Base-by-base conservation (phyloP, 2,113 vertebrate genomes). In the Empidonax alnorum region DNA sequence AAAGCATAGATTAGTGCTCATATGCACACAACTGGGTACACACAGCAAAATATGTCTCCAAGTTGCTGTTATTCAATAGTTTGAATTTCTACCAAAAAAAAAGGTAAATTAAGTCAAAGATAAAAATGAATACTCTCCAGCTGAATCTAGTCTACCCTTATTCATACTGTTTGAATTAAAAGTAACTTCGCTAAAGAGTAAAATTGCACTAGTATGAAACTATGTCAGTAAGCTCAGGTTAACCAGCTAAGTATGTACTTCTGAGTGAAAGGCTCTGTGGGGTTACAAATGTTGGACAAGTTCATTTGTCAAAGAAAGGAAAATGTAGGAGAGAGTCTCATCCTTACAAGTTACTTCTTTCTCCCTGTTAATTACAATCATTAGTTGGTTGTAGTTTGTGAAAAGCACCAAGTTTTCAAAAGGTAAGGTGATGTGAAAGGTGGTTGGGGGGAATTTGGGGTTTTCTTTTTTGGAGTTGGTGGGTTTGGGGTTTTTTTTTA, bases 11-110 rank as follows among this genome's bases (percentile, higher is more conserved):
- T 28, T n/a, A 16, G 10, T 49, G 17, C 7, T 71, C 4, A 25
- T 52, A 3, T 7, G 9, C 8, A 52, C 24, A 30, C 11, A 78
- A 4, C 4, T 33, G 19, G 2, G 9, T 44, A 22, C 2, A 4
- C 6, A 14, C 10, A 72, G 37, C 6, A 63, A 79, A 84, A 33
- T 23, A 10, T 24, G 17, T 14, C 10, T 66, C 37, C 44, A 53
- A 52, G 3, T 50, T 84, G 4, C 39, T 68, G 28, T 35, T 21
- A 44, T 69, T 37, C 25, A 42, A 18, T 31, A 49, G 2, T 53
- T 33, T 56, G 33, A 28, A 73, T 4, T 79, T 90, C 41, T 65
- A 44, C 4, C 12, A 41, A 73, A 76, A 61, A 61, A 0, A 76
- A 28, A 84, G 79, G 18, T 24, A 53, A 79, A 42, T 55, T 30